phyloP scores from a whole-genome alignment of 2,797 vertebrate species.

The Phylloscopus collybita region DNA sequence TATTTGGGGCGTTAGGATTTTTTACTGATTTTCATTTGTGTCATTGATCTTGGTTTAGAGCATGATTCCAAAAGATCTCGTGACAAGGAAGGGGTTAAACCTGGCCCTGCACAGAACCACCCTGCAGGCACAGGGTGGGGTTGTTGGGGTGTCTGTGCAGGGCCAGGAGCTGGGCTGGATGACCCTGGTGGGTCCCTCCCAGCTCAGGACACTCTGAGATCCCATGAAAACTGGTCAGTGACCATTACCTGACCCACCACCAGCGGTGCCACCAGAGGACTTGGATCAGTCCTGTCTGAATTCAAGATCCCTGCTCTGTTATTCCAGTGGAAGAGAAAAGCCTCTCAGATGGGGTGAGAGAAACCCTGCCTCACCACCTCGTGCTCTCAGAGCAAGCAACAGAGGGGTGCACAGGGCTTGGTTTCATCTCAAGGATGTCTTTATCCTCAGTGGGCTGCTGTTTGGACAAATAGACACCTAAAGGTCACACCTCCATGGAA shows the following conservation, averaged over 20 bases:
- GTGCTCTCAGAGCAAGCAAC: background rate
- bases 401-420: background rate
- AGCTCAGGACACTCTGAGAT: background rate
- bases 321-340: background rate
- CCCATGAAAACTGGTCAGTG: background rate
- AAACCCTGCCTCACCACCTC: background rate
- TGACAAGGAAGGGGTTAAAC: background rate
- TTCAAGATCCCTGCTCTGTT: background rate
- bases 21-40: background rate
- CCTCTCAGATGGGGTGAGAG: background rate
- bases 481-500: background rate
- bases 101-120: background rate
- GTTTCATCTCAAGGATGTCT: background rate
- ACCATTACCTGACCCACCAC: background rate
- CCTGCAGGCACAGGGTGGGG: accelerated
- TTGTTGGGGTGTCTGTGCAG: background rate
- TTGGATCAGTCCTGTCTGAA: background rate
- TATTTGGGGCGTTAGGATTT: background rate
- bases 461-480: background rate
- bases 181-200: background rate
- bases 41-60: background rate
- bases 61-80: accelerated
- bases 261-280: background rate
- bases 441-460: background rate
- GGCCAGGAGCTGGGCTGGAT: background rate